Conservation (phyloP, 53 echinoderm and acorn worm genomes). For the Holothuria scabra region DNA sequence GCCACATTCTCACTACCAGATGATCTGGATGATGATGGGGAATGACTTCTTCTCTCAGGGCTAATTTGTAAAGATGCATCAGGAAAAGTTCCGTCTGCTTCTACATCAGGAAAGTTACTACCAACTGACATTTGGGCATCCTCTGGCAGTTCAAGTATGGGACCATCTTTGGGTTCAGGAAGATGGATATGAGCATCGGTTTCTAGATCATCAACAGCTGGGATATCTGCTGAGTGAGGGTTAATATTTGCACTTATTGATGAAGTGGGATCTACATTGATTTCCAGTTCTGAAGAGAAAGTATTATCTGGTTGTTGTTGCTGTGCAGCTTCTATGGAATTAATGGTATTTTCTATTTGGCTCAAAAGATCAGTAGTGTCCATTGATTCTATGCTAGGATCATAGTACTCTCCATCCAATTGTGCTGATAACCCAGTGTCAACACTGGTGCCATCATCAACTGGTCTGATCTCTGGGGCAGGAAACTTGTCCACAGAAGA, state of each 20-base stretch:
- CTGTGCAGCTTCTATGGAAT: slow-evolving; percentile 38
- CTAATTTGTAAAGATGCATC: not conserved
- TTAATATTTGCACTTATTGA: not conserved
- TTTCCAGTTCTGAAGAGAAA: too few relatives aligned
- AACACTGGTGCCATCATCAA: slow-evolving; percentile 27
- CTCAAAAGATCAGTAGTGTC: slow-evolving; percentile 38
- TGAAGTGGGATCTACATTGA: too few relatives aligned
- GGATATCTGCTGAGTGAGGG: not conserved
- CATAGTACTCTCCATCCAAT: not conserved
- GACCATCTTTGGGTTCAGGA: slow-evolving; percentile 36
- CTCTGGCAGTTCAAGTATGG: slow-evolving; percentile 36
- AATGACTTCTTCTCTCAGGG: slow-evolving; percentile 4
- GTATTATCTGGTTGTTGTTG: not conserved
- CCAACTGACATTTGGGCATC: not conserved
- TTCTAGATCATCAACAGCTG: not conserved
- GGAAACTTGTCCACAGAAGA: slow-evolving; percentile 24
- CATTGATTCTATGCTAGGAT: slow-evolving; percentile 10
- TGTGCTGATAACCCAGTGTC: slow-evolving; percentile 27
- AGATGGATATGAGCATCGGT: not conserved
- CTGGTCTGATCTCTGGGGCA: not conserved
- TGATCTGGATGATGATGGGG: slow-evolving; percentile 14
- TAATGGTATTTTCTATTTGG: slow-evolving; percentile 33
- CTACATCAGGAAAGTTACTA: too few relatives aligned
- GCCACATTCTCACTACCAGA: not conserved
- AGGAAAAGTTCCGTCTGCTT: too few relatives aligned